These are phyloP conservation scores for Orientallactaga sibirica DNA, from an alignment of 2,797 vertebrate species.

Conservation along the genomic window DNA sequence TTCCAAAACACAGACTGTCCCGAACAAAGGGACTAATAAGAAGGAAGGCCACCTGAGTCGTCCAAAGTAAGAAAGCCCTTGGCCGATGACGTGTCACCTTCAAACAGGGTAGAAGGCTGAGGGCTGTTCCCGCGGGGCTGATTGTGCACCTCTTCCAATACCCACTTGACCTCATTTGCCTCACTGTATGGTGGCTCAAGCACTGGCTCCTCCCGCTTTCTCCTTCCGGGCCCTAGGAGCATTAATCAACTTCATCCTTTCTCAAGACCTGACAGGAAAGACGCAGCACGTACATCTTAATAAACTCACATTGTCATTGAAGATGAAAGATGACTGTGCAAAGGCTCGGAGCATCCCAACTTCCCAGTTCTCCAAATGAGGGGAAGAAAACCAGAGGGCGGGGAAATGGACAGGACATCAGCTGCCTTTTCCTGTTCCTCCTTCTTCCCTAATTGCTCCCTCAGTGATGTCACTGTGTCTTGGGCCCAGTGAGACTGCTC, in stretches of 20 bases:
- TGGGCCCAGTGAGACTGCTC: background rate
- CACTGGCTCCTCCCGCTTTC: conserved; percentile 21
- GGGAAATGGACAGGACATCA: background rate
- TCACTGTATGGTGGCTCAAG: background rate
- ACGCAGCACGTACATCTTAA: background rate
- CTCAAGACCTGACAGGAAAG: background rate
- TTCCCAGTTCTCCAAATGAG: conserved; percentile 16
- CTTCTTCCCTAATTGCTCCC: background rate
- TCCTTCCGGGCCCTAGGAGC: background rate
- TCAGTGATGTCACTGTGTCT: background rate
- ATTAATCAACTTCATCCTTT: conserved; percentile 55
- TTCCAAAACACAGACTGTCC: background rate
- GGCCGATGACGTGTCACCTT: background rate
- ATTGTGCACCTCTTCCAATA: conserved; percentile 27
- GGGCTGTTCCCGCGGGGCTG: background rate
- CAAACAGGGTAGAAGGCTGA: background rate
- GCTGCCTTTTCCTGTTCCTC: background rate
- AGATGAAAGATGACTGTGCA: conserved; percentile 66
- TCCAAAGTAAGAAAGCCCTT: background rate
- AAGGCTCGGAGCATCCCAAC: conserved; percentile 53
- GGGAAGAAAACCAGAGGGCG: background rate
- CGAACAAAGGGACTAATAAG: background rate
- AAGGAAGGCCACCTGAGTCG: background rate
- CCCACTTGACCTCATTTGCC: conserved; percentile 43
- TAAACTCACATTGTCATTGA: conserved; percentile 74